Evolutionary conservation across 2,888 invertebrate genomes (phyloP).

Genomic region (Gisinianus flammeolus): DNA sequence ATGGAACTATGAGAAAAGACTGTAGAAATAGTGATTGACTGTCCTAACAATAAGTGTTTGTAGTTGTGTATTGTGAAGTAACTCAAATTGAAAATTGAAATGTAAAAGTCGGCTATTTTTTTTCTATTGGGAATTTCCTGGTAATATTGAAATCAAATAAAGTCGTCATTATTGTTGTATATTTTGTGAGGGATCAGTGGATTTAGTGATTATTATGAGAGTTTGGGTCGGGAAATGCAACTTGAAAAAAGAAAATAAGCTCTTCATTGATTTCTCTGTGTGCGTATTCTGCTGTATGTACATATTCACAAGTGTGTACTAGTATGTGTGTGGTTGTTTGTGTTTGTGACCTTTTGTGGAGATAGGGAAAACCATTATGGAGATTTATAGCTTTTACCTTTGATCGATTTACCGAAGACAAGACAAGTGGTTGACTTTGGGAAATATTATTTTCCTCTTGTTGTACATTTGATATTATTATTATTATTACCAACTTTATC

Average conservation of each 20-base stretch:
- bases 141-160: too few relatives aligned
- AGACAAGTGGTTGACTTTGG: constrained; percentile 34
- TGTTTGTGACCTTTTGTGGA: constrained; percentile 41
- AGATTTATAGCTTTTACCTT: constrained; percentile 43
- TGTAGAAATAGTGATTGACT: too few relatives aligned
- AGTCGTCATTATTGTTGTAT: too few relatives aligned
- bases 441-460: constrained; percentile 10
- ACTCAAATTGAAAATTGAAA: too few relatives aligned
- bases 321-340: not conserved
- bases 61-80: too few relatives aligned
- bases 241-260: constrained; percentile 11
- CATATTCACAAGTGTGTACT: not conserved
- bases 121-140: too few relatives aligned
- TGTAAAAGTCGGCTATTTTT: too few relatives aligned
- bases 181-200: too few relatives aligned
- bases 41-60: too few relatives aligned
- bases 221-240: too few relatives aligned
- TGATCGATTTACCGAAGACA: constrained; percentile 42
- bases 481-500: constrained; percentile 6
- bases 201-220: too few relatives aligned
- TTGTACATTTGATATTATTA: constrained; percentile 23
- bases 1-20: too few relatives aligned
- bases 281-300: not conserved
- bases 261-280: constrained; percentile 8
- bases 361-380: constrained; percentile 36